phyloP scores from a whole-genome alignment of 2,797 vertebrate genomes.

The Sylvilagus floridanus region DNA sequence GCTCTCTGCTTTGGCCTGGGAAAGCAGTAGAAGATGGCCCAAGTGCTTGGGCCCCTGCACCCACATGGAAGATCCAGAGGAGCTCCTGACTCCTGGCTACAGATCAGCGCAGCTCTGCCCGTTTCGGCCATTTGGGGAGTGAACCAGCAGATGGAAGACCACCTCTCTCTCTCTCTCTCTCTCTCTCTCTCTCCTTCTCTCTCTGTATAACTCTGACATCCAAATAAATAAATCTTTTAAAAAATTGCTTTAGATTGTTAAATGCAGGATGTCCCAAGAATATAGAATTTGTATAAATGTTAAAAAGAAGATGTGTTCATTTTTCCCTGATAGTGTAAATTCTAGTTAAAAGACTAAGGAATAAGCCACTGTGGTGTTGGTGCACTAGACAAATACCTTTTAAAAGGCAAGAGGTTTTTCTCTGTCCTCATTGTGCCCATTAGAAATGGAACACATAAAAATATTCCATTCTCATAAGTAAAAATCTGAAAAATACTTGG shows the following conservation, averaged over 20 bases:
- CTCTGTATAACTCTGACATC: too few relatives aligned
- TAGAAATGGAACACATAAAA: constrained; percentile 1
- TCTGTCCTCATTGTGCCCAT: background rate
- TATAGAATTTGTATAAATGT: background rate
- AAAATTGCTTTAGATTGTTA: background rate
- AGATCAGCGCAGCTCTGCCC: too few relatives aligned
- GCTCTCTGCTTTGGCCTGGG: too few relatives aligned
- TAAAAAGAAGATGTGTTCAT: background rate
- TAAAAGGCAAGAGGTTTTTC: constrained; percentile 9
- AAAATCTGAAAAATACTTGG: constrained; percentile 20
- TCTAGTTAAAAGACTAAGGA: background rate
- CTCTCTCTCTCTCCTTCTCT: too few relatives aligned
- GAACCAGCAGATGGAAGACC: too few relatives aligned
- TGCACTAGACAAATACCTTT: background rate
- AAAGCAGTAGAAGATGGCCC: too few relatives aligned
- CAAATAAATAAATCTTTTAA: too few relatives aligned
- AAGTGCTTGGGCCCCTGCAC: too few relatives aligned
- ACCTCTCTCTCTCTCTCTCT: too few relatives aligned
- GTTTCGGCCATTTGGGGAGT: too few relatives aligned
- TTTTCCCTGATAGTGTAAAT: background rate
- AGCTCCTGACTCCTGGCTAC: too few relatives aligned
- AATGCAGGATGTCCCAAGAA: background rate
- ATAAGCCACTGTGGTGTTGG: background rate
- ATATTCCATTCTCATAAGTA: background rate
- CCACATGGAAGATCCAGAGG: too few relatives aligned